These are phyloP conservation scores for Porites cylindrica DNA, from an alignment of 92 coral and sea anemone genomes.

Conservation along the genomic window DNA sequence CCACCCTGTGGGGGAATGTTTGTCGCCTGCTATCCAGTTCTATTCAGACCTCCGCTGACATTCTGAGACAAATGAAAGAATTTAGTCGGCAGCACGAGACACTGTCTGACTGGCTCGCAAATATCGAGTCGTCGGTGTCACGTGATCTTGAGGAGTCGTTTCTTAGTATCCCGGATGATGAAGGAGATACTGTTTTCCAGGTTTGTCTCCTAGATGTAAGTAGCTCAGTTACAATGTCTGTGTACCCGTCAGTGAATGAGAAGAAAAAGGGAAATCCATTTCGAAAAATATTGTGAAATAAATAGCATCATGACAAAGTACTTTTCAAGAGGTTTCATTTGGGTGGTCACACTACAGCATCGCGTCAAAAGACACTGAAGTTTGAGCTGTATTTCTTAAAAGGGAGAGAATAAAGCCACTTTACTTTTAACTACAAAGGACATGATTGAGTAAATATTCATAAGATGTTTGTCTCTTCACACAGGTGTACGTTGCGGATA, in stretches of 20 bases:
- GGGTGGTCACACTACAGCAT: no score
- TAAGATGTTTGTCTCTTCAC: neutral
- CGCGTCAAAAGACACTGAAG: no score
- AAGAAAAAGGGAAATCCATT: no score
- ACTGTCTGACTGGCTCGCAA: slow-evolving; percentile 85
- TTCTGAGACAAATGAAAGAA: slow-evolving; percentile 72
- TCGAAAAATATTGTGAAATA: no score
- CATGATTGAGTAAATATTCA: no score
- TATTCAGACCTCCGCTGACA: slow-evolving; percentile 79
- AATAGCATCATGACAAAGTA: no score
- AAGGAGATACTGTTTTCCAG: slow-evolving; percentile 92
- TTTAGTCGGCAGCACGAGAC: slow-evolving; percentile 73
- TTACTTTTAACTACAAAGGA: no score
- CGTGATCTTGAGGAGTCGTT: slow-evolving; percentile 95
- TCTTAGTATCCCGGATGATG: slow-evolving; percentile 94
- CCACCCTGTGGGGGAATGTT: slow-evolving; percentile 85
- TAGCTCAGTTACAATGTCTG: neutral
- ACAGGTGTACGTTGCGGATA: slow-evolving; percentile 95
- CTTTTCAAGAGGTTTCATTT: no score
- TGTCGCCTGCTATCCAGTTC: slow-evolving; percentile 79
- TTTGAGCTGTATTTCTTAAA: no score
- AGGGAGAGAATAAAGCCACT: no score
- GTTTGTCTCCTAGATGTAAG: slow-evolving; percentile 36
- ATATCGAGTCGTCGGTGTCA: slow-evolving; percentile 89
- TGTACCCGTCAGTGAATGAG: no score